Evolutionary conservation across 2,113 vertebrate genomes (phyloP), one percentile per base, ranked within the genome.

Genomic region (Ia io): DNA sequence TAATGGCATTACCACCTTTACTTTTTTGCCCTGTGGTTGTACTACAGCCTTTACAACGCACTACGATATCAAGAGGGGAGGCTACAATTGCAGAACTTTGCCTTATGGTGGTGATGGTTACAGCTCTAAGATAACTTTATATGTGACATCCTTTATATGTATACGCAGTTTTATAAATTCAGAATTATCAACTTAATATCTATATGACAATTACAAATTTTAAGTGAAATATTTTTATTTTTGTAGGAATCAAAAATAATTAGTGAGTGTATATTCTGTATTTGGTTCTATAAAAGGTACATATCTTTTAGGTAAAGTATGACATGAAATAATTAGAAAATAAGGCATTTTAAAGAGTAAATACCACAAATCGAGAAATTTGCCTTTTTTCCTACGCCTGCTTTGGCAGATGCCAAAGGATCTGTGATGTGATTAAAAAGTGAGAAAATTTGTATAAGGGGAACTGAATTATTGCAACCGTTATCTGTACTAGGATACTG

Each of bases 281-380:
- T 73, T 95, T 71, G 70, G 42, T 86, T 87, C 40, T 16, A 51
- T 61, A 84, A 14, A n/a, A 95, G 47, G 9, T 92, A 67, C 13
- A 76, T 42, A 8, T 63, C 40, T 91, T 96, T 93, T 91, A 96
- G 80, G 63, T 87, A 51, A 89, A 32, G 18, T 51, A 76, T 59
- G 16, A 63, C 5, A 56, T 80, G 59, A 85, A 88, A 91, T 88
- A 65, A 82, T 82, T 73, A 82, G 37, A 77, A 56, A 95, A 78
- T 51, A 70, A 82, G 11, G 13, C 7, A 59, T 85, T 88, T 94
- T 88, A 37, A 89, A 61, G 10, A 82, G 30, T 89, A 13, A 69
- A 8, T 35, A 70, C 6, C 28, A 28, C 6, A 79, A 76, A 76
- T 65, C 74, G 40, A 88, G 13, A 69, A 47, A 67, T 92, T 30